These are phyloP conservation scores for Lagopus leucura DNA, from an alignment of 2,113 vertebrate genomes.

Conservation along the genomic window DNA sequence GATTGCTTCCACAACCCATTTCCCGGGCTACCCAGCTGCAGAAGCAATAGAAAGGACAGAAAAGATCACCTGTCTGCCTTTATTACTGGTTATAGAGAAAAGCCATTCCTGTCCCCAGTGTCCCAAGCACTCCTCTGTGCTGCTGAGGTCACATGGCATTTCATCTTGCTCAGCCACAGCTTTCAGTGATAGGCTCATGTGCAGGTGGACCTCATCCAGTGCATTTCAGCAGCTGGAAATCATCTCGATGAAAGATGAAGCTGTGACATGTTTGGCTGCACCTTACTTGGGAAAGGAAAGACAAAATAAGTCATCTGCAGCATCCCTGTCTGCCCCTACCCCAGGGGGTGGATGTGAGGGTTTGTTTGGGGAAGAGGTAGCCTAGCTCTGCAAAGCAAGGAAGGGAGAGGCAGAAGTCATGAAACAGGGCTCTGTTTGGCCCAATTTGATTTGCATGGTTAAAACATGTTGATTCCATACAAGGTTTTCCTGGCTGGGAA, in stretches of 20 bases:
- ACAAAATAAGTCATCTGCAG: neutral
- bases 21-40: neutral
- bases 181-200: neutral
- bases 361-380: neutral
- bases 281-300: neutral
- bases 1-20: neutral
- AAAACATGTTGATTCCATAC: constrained; percentile 51
- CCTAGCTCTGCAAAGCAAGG: neutral
- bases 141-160: neutral
- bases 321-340: neutral
- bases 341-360: neutral
- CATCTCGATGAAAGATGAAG: neutral
- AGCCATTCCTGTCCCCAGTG: neutral
- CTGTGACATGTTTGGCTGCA: neutral
- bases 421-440: constrained; percentile 51
- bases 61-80: neutral
- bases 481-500: constrained; percentile 54
- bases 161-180: neutral
- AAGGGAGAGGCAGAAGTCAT: constrained; percentile 1
- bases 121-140: neutral
- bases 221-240: constrained; percentile 2
- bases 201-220: neutral
- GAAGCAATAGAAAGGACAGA: neutral
- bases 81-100: neutral
- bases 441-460: constrained; percentile 35